These are phyloP conservation scores for Alligator sinensis DNA, from an alignment of 2,113 vertebrate genomes.

Conservation along the genomic window DNA sequence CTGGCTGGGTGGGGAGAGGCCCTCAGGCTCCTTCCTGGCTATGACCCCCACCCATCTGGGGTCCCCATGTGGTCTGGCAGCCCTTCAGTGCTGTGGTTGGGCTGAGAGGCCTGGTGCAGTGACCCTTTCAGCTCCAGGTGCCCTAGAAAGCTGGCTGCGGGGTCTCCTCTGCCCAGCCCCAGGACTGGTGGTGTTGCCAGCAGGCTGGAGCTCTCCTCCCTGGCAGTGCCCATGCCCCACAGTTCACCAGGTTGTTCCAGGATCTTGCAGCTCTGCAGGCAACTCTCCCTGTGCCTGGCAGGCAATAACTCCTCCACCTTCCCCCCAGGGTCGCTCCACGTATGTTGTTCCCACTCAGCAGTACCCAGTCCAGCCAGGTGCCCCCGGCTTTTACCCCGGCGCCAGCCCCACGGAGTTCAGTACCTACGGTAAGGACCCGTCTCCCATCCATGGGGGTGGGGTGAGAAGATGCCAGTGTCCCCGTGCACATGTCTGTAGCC, in stretches of 20 bases:
- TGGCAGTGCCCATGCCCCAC: not conserved
- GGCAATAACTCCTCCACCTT: not conserved
- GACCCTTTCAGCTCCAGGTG: not conserved
- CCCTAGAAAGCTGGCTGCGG: not conserved
- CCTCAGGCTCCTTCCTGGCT: not conserved
- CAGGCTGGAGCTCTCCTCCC: not conserved
- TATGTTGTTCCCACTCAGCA: conserved; percentile 94
- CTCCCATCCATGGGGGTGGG: not conserved
- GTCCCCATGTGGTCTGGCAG: not conserved
- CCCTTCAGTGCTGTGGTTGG: not conserved
- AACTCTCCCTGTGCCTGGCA: accelerated
- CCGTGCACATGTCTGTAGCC: accelerated
- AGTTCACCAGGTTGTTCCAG: not conserved
- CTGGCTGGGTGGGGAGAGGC: not conserved
- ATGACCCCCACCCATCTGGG: not conserved
- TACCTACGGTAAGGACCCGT: conserved; percentile 87
- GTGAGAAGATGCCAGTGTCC: not conserved
- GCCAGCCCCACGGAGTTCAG: conserved; percentile 94
- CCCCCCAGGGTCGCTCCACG: conserved; percentile 87
- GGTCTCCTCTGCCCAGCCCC: not conserved
- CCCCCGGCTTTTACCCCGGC: conserved; percentile 92
- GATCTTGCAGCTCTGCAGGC: not conserved
- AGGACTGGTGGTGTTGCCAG: accelerated
- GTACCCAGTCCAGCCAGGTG: conserved; percentile 91
- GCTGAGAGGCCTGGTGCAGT: not conserved